Evolutionary conservation across 2,113 vertebrate species (phyloP), one percentile per base, ranked within the genome.

Genomic region (Periophthalmus modestus): DNA sequence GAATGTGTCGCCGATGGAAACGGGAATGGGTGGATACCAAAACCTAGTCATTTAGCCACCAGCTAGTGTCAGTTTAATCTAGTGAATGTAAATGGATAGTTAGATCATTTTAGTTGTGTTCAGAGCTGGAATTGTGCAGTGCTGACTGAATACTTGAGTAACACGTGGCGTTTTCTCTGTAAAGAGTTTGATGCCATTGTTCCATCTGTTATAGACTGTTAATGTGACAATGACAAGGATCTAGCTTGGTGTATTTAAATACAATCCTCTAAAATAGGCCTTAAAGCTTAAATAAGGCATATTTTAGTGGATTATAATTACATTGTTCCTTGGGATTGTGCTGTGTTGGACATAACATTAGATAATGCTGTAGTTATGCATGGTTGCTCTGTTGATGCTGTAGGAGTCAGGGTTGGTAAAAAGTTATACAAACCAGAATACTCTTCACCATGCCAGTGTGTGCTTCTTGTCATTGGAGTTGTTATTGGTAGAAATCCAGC

Each of bases 21-120:
- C 12, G 0, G 46, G 70, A 39, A 55, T 72, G 85, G 88, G 87
- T 82, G 90, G 87, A 87, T 79, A 83, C 87, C 62, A 46, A 19
- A 7, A 50, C 33, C 50, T 19, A 77, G 69, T n/a, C 2, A 57
- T 74, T 74, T n/a, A 23, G 1, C n/a, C 59, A 54, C 59, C 59
- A 15, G 12, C 1, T 13, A 43, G 39, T 11, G 21, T 15, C 2
- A n/a, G 4, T 39, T 65, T 21, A 12, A 10, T 43, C 28, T 65
- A 4, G 0, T 3, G 21, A 43, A 1, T 43, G 34, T 65, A 4
- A n/a, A n/a, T n/a, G 18, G 16, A 13, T 36, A n/a, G 62, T n/a
- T 63, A 16, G 58, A 61, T 33, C 3, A 18, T 34, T 7, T 62
- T 16, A 28, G 7, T 57, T 57, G 6, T 19, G 9, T 9, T 57